phyloP scores from a whole-genome alignment of 92 coral and sea anemone species.

The Porites evermanni region DNA sequence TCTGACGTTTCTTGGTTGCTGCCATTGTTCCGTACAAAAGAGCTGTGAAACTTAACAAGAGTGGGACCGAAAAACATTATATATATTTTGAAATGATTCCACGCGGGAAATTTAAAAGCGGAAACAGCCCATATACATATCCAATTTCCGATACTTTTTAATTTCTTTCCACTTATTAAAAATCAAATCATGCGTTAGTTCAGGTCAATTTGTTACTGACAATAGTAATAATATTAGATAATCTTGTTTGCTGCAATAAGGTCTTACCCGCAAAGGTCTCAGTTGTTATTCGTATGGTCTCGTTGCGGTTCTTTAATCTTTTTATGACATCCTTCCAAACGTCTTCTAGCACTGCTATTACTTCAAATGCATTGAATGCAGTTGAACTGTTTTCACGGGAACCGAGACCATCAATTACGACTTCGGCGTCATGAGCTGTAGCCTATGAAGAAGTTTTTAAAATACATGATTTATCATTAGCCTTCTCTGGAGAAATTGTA shows the following conservation, averaged over 20 bases:
- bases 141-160: too few relatives aligned
- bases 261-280: slow-evolving; percentile 44
- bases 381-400: slow-evolving; percentile 30
- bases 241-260: background rate
- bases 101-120: too few relatives aligned
- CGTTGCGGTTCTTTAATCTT: slow-evolving; percentile 27
- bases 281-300: slow-evolving; percentile 41
- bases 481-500: too few relatives aligned
- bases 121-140: too few relatives aligned
- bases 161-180: too few relatives aligned
- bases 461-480: background rate
- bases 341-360: slow-evolving; percentile 63
- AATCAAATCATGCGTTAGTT: too few relatives aligned
- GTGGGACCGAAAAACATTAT: too few relatives aligned
- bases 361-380: slow-evolving; percentile 64
- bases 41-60: too few relatives aligned
- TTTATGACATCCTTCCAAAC: slow-evolving; percentile 55
- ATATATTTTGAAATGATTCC: too few relatives aligned
- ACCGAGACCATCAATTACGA: slow-evolving; percentile 24
- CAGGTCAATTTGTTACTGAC: too few relatives aligned
- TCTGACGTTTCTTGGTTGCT: too few relatives aligned
- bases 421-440: slow-evolving; percentile 36
- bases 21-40: too few relatives aligned
- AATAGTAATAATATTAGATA: background rate
- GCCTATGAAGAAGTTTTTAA: slow-evolving; percentile 3